Percentiles rank a stretch among this genome's conserved stretches.
phyloP scores from a whole-genome alignment of 2,888 invertebrate species.

The Leptarthrus brevirostris region DNA sequence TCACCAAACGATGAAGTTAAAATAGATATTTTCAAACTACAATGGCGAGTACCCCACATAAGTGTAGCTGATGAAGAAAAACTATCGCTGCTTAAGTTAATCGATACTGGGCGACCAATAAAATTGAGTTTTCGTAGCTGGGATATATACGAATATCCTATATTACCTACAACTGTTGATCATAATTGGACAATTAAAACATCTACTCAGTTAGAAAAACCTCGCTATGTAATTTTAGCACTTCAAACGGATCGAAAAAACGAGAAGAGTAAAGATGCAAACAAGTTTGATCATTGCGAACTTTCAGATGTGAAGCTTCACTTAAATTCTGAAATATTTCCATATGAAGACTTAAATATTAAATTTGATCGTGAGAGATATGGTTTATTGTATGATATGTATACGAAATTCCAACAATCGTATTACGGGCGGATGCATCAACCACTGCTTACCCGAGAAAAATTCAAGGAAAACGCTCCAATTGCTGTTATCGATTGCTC shows the following conservation, averaged over 20 bases:
- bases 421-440: slow-evolving; percentile 54
- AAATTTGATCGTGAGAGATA: slow-evolving; percentile 57
- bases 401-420: slow-evolving; percentile 55
- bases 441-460: slow-evolving; percentile 48
- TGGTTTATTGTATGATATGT: slow-evolving; percentile 58
- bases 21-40: no score
- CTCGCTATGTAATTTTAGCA: slow-evolving; percentile 58
- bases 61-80: slow-evolving; percentile 41
- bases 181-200: slow-evolving; percentile 62
- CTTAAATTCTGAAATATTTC: slow-evolving; percentile 61
- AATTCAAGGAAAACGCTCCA: slow-evolving; percentile 52
- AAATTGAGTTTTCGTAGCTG: slow-evolving; percentile 50
- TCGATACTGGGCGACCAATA: slow-evolving; percentile 39
- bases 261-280: slow-evolving; percentile 59
- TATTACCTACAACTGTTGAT: no score
- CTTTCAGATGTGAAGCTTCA: slow-evolving; percentile 61
- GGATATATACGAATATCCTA: slow-evolving; percentile 54
- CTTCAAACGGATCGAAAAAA: slow-evolving; percentile 59
- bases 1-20: no score
- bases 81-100: slow-evolving; percentile 47
- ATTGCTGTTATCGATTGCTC: slow-evolving; percentile 58
- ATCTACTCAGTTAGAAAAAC: slow-evolving; percentile 52
- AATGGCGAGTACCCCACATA: no score
- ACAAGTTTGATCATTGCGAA: slow-evolving; percentile 56
- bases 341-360: slow-evolving; percentile 61